Conservation (phyloP, 2,797 vertebrate genomes). For the Sebastes matsubarae region DNA sequence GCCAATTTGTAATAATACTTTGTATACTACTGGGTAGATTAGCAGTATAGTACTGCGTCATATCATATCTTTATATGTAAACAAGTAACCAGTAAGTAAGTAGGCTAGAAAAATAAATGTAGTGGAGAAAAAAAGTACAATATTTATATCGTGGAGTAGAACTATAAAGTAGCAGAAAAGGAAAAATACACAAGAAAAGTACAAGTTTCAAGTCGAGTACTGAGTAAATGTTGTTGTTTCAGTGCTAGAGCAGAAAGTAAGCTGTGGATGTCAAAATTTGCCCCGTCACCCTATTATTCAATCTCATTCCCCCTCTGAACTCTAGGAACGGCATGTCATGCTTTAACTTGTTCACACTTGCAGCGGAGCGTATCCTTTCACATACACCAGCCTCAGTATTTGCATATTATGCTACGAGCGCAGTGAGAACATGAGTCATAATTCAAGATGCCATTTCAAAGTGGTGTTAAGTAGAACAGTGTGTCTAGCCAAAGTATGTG, state of each 20-base stretch:
- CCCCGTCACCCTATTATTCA: not conserved
- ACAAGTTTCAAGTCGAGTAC: not conserved
- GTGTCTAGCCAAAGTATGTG: not conserved
- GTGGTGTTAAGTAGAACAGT: not conserved
- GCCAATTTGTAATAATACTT: not conserved
- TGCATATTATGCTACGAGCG: constrained; percentile 39
- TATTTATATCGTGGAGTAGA: not conserved
- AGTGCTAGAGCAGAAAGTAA: not conserved
- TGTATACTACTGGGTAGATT: not conserved
- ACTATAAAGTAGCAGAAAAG: not conserved
- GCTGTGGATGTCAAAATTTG: not conserved
- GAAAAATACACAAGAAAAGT: not conserved
- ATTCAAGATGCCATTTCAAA: not conserved
- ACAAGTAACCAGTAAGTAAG: too few species aligned
- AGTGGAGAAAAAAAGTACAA: not conserved
- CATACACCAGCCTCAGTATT: constrained; percentile 7
- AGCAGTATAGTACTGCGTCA: not conserved
- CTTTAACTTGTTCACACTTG: constrained; percentile 1
- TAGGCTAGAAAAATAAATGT: not conserved
- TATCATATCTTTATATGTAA: not conserved
- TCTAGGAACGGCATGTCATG: not conserved
- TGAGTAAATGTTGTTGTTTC: not conserved
- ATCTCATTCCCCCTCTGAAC: not conserved
- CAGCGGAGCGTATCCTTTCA: not conserved
- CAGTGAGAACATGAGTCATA: constrained; percentile 15